Evolutionary conservation across 2,797 vertebrate genomes (phyloP).

Genomic region (Schizopygopsis malacanthus): DNA sequence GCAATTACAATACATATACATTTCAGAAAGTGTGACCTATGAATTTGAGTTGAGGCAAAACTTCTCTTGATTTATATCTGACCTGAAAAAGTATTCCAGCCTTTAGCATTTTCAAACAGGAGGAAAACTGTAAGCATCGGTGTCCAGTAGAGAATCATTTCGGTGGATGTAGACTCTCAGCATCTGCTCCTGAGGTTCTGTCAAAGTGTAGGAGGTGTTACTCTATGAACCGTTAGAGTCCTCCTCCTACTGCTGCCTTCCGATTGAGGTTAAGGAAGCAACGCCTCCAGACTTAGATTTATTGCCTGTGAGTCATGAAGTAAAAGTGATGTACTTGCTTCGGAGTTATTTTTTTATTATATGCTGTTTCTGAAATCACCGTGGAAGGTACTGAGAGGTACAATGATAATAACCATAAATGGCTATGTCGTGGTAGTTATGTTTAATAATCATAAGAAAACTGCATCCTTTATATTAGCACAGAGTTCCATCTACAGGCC

Average conservation of each 20-base stretch:
- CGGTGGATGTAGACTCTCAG: background rate
- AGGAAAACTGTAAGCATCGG: background rate
- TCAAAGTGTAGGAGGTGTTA: background rate
- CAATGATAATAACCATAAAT: background rate
- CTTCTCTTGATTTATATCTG: background rate
- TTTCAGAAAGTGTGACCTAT: background rate
- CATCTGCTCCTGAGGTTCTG: background rate
- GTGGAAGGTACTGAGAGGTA: background rate
- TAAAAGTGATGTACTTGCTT: background rate
- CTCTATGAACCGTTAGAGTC: background rate
- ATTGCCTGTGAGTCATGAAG: background rate
- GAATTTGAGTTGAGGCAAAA: background rate
- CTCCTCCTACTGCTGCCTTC: slow-evolving; percentile 35
- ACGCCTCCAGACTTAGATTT: background rate
- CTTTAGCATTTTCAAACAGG: background rate
- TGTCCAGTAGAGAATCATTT: background rate
- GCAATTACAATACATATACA: background rate
- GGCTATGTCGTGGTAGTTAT: background rate
- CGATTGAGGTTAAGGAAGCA: background rate
- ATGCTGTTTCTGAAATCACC: background rate
- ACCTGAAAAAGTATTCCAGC: slow-evolving; percentile 20
- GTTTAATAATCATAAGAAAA: background rate
- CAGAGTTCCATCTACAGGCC: slow-evolving; percentile 18
- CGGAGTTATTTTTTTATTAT: background rate
- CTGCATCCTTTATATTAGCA: background rate